Base-by-base conservation (phyloP, 1,140 invertebrate genomes). In the Phortica variegata region DNA sequence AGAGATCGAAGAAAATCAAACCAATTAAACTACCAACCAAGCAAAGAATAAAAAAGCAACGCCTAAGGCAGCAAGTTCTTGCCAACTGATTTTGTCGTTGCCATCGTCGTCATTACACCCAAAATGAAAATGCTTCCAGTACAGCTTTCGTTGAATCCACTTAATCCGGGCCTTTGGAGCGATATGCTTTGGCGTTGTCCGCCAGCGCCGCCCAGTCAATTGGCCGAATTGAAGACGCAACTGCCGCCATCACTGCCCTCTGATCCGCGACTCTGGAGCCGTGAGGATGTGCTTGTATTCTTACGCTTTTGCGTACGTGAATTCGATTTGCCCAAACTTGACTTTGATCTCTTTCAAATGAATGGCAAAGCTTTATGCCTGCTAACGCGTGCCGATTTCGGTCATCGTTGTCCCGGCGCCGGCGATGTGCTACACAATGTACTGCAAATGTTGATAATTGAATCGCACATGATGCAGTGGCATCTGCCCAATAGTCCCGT, bases 281-380 rank as follows among this genome's bases (percentile, higher is more conserved):
- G 93, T 56, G 91, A 96, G 56, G 92, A 97, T 72, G 93, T 97
- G 2, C 79, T 83, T 9, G 81, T 87, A 16, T 97, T 96, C 78
- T 78, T 97, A 20, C 85, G 89, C 58, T 96, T 93, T 87, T 93
- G 93, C 51, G 90, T 94, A 74, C 82, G 90, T 33, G 93, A 96
- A 77, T 97, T 93, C 73, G 93, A 95, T 68, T 78, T 97, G 43
- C 91, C 93, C 13, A 84, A 87, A 47, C 89, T 97, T 62, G 90
- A 95, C 70, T 87, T 92, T 82, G 92, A 95, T 63, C 86, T 92
- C 79, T 96, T 97, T 77, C 92, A 95, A 80, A 95, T 97, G 92
- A 97, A 97, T 77, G 95, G 94, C 86, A 95, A 95, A 79, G 93
- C 93, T 1, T 75, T 96, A 44, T 95, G 92, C 73, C 79, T 97